Base-by-base conservation (phyloP, 1,140 invertebrate species). In the Leptopilina boulardi region DNA sequence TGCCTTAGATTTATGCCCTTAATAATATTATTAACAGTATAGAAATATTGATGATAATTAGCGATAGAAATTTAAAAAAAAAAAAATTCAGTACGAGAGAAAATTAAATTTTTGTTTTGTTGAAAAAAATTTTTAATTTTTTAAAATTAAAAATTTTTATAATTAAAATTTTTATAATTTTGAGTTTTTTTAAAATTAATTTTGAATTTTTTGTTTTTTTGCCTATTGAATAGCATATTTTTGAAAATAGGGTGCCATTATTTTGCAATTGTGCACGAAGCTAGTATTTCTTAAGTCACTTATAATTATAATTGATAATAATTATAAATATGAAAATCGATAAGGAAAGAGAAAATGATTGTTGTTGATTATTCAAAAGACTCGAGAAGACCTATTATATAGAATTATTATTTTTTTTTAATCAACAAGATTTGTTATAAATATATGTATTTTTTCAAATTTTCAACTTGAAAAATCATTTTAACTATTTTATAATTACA, bases 1-100 rank as follows among this genome's bases (percentile, higher is more conserved):
- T 75, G 76, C 79, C 73, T 80, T 80, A 76, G 70, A 73, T 80
- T 80, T 30, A 51, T 34, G 47, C 41, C 54, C 47, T n/a, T 56
- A 54, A 19, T 44, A 59, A 78, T 77, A 34, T 11, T 78, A 34
- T 34, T 34, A 34, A 34, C 2, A 34, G 6, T 73, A n/a, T 23
- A n/a, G 13, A 66, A 15, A 5, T 30, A n/a, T n/a, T n/a, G n/a
- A n/a, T 34, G 13, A 66, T 11, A 66, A 11, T 13, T 42, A 54
- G 34, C 2, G 13, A 66, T 42, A 54, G 34, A 1, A 3, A 66
- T 66, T 59, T 26, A 26, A 15, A 26, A 59, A 1, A 11, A 26
- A 59, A 26, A 10, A 26, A 13, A 15, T 11, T 26, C 23, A 66
- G n/a, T n/a, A n/a, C n/a, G n/a, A 66, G n/a, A 30, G 23, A 15